These are phyloP conservation scores for Caenorhabditis macrosperma DNA, from an alignment of 2,888 invertebrate species.

Conservation along the genomic window DNA sequence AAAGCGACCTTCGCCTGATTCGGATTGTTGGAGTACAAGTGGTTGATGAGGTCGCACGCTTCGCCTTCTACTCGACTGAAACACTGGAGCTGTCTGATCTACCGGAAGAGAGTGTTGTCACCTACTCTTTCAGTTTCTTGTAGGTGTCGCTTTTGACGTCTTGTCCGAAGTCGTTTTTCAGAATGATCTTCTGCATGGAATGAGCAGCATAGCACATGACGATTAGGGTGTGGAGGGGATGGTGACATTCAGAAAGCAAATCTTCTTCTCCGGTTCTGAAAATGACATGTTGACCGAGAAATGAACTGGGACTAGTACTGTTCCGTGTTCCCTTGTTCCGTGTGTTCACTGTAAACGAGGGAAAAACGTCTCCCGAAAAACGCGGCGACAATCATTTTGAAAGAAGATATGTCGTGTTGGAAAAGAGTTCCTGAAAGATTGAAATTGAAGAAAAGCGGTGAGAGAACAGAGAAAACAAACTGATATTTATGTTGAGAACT, in stretches of 20 bases:
- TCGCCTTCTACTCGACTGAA: slow-evolving; percentile 1
- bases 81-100: not conserved
- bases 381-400: slow-evolving; percentile 28
- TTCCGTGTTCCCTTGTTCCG: not conserved
- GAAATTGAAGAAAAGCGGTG: not conserved
- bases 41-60: slow-evolving; percentile 19
- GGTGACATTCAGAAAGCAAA: not conserved
- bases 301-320: too few relatives aligned
- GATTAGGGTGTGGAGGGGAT: slow-evolving; percentile 41
- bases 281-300: too few relatives aligned
- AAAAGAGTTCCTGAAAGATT: not conserved
- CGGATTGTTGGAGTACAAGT: not conserved
- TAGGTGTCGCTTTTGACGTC: slow-evolving; percentile 19
- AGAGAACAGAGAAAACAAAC: slow-evolving; percentile 4
- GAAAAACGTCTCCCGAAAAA: slow-evolving; percentile 18
- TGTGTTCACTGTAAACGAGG: not conserved
- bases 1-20: not conserved
- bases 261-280: slow-evolving; percentile 2
- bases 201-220: slow-evolving; percentile 43
- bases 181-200: slow-evolving; percentile 16
- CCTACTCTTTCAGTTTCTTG: slow-evolving; percentile 22
- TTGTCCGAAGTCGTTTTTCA: slow-evolving; percentile 25
- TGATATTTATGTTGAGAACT: slow-evolving; percentile 28
- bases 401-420: slow-evolving; percentile 11
- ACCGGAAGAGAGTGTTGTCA: not conserved